Evolutionary conservation across 2,888 invertebrate genomes (phyloP).

Genomic region (Allygus modestus): DNA sequence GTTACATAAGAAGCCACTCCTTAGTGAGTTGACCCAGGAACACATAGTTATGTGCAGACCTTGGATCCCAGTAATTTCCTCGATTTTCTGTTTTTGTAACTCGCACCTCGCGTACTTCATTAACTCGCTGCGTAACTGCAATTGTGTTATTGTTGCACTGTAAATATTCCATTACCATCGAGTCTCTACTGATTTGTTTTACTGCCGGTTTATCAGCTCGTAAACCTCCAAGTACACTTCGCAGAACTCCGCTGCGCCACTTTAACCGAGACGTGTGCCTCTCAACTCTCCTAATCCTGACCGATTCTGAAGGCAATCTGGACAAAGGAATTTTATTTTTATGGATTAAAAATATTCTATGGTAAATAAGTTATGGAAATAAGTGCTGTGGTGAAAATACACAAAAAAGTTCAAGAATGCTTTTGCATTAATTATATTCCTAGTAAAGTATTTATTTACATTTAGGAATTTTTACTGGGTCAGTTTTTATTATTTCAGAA

Average conservation of each 20-base stretch:
- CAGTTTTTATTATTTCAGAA: no score
- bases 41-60: not conserved
- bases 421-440: no score
- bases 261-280: not conserved
- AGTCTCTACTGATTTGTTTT: not conserved
- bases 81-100: constrained; percentile 20
- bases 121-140: not conserved
- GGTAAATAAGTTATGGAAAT: no score
- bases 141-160: not conserved
- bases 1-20: not conserved
- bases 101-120: constrained; percentile 2
- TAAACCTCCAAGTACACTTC: not conserved
- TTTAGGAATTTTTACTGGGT: no score
- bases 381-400: no score
- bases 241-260: not conserved
- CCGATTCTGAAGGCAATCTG: no score
- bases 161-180: constrained; percentile 4
- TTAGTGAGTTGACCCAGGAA: not conserved
- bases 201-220: constrained; percentile 25
- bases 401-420: no score
- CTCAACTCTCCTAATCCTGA: no score
- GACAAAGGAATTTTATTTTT: no score
- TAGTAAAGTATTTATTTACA: no score
- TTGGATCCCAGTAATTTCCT: not conserved
- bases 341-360: no score